Base-by-base conservation (phyloP, 2,888 invertebrate genomes). In the Luffia ferchaultella region DNA sequence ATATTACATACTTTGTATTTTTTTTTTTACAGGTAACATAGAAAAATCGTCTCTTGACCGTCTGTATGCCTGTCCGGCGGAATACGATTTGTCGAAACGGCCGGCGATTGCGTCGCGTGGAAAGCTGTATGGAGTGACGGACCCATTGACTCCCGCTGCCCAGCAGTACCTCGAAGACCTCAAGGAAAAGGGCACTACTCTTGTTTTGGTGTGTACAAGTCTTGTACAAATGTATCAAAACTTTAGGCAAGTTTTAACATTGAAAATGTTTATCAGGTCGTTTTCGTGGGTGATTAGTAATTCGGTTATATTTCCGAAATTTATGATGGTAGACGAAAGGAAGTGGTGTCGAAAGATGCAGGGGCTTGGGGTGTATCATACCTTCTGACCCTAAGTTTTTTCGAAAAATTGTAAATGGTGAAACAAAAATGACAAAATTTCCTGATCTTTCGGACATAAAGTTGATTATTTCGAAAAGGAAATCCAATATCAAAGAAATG, bases 51-150 rank as follows among this genome's bases (percentile, higher is more conserved):
- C 55, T 0, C 56, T 73, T 0, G 70, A 76, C 15, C 60, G 64
- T 1, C 54, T 80, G 0, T 72, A 60, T 59, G 55, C 63, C 1
- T 79, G 78, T n/a, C 80, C 80, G 0, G 15, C 57, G 0, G 53
- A 65, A 1, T 54, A 73, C 20, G 53, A 58, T 1, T 54, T 73
- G 1, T 2, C 16, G 0, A 15, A 54, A 0, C 49, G 52, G 0
- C 67, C 72, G 0, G 54, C 68, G 0, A 52, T 62, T 3, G 69
- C 71, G 2, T 65, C 73, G 0, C 50, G 59, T 41, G 59, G 67
- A 3, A 53, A 60, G 7, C 55, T 76, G 0, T 52, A 52, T 7
- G 30, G 54, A 0, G 19, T 54, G 0, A 49, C 48, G 1, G 50
- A 47, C 0, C 53, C 60, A 0, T 48, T 78, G 15, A 65, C 68